Evolutionary conservation across 92 coral and sea anemone genomes (phyloP), one percentile per base, ranked within the genome.

Genomic region (Epizoanthus fatuus): DNA sequence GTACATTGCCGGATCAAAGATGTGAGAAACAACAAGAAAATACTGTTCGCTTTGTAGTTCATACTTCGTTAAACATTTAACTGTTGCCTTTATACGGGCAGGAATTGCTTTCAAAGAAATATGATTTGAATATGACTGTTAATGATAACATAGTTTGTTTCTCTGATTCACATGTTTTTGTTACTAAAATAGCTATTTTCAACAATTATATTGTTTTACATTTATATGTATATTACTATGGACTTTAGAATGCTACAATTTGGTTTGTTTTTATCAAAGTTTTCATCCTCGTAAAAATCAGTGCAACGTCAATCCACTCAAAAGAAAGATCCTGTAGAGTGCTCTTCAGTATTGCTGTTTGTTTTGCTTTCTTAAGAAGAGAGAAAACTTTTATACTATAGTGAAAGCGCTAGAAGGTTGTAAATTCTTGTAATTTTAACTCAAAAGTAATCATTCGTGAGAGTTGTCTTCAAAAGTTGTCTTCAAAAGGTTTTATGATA

Each of bases 1-100:
- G 82, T 77, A 77, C 82, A 59, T 44, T 77, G 51, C 70, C 56
- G 70, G 69, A 77, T 65, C 62, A 77, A 60, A 77, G 70, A 77
- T 3, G 57, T 59, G 70, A 60, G 58, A 77, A 40, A 77, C 70
- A 77, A 77, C 82, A 60, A 19, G 17, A 75, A 29, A 77, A 77
- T 4, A 77, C 71, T 77, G 82, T 77, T 76, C 69, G 68, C 29
- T 17, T 40, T 76, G 54, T 63, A 77, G 68, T 77, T 77, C 58
- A 60, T 62, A 77, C 69, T 77, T n/a, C 54, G 44, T 77, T 38
- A 52, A 56, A 77, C 82, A 77, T 68, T 59, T 44, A 54, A 62
- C 70, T 77, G 58, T 60, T 77, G 42, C 82, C 47, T 60, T n/a
- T 75, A 56, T 75, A 49, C 40, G 32, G 62, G 70, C 38, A 20